A percentile compares a stretch with the other conserved stretches of the same genome.
phyloP scores from a whole-genome alignment of 2,888 invertebrate genomes.

The Podotricha telesiphe region DNA sequence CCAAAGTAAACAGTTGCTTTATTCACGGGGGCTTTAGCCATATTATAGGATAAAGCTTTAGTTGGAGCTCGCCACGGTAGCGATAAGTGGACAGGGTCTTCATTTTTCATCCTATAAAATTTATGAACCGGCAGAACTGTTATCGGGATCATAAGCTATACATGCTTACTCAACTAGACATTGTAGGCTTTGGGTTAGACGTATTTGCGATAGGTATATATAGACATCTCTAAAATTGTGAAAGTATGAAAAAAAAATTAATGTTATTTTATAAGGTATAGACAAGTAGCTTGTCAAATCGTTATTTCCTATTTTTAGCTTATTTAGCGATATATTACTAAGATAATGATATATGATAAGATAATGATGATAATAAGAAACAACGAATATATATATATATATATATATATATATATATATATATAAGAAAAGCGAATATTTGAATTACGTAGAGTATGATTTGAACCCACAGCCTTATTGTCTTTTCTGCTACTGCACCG shows the following conservation, averaged over 20 bases:
- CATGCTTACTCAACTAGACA: conserved; percentile 20
- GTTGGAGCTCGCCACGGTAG: conserved; percentile 10
- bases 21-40: neutral
- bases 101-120: conserved; percentile 39
- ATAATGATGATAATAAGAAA: no score
- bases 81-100: conserved; percentile 34
- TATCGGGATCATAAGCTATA: conserved; percentile 28
- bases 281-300: no score
- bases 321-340: no score
- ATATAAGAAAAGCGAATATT: no score
- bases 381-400: no score
- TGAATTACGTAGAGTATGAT: no score
- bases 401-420: no score
- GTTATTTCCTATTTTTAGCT: no score
- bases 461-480: no score
- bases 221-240: neutral
- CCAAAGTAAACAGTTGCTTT: neutral
- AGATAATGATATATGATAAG: no score
- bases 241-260: neutral
- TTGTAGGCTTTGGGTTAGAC: neutral
- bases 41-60: conserved; percentile 16
- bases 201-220: neutral
- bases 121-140: conserved; percentile 34
- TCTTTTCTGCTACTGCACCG: no score
- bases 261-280: neutral